Percentiles rank a stretch among this genome's conserved stretches.
phyloP scores from a whole-genome alignment of 2,888 invertebrate species.

The Cinara cedri region DNA sequence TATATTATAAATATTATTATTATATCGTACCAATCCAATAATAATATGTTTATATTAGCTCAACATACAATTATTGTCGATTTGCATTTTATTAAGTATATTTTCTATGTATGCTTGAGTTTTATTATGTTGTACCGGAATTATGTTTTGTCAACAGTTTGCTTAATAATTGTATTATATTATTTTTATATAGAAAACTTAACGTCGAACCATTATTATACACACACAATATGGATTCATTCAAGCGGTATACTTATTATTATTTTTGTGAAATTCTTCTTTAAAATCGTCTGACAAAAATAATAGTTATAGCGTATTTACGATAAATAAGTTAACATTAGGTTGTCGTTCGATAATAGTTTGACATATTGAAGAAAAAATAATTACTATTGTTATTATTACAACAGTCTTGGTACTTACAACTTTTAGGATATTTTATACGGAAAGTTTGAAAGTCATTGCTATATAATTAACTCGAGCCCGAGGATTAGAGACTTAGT shows the following conservation, averaged over 20 bases:
- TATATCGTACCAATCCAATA: too few species aligned
- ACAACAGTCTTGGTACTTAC: not conserved
- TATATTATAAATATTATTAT: too few species aligned
- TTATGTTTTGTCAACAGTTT: too few species aligned
- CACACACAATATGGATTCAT: not conserved
- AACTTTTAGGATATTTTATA: slow-evolving; percentile 4
- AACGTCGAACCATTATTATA: not conserved
- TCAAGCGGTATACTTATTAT: not conserved
- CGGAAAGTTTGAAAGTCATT: slow-evolving; percentile 22
- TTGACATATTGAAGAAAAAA: slow-evolving; percentile 13
- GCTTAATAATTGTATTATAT: too few species aligned
- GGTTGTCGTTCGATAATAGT: not conserved
- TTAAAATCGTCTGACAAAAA: not conserved
- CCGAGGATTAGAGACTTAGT: too few species aligned
- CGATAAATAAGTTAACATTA: slow-evolving; percentile 10
- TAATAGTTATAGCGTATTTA: not conserved
- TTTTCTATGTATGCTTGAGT: too few species aligned
- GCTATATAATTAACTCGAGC: slow-evolving; percentile 20
- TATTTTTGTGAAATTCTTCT: not conserved
- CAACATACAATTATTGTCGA: too few species aligned
- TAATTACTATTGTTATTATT: slow-evolving; percentile 10
- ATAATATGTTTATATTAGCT: too few species aligned
- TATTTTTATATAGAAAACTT: too few species aligned
- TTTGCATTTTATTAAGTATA: too few species aligned
- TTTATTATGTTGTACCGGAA: too few species aligned